Evolutionary conservation across 2,797 vertebrate species (phyloP).

Genomic region (Eidolon dupreanum): DNA sequence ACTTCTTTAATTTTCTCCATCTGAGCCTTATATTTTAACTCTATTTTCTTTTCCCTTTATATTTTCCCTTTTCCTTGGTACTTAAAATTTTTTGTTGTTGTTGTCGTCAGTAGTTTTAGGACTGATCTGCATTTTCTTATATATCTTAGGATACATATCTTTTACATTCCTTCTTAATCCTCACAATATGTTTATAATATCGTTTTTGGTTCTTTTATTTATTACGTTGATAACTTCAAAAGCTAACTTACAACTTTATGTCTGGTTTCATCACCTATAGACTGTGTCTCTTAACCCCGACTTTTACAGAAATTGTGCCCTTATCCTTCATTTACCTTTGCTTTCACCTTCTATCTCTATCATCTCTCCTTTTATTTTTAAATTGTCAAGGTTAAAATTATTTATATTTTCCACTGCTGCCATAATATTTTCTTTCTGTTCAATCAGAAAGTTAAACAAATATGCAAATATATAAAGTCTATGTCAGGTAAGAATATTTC

Average conservation of each 20-base stretch:
- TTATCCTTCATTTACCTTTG: not conserved
- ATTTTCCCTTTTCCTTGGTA: not conserved
- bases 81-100: not conserved
- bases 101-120: not conserved
- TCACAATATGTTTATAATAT: not conserved
- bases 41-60: not conserved
- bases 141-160: not conserved
- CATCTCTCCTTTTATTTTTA: not conserved
- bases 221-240: not conserved
- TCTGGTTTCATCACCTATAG: not conserved
- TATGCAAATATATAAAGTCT: not conserved
- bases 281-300: not conserved
- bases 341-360: not conserved
- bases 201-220: not conserved
- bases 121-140: not conserved
- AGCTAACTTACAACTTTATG: not conserved
- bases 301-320: not conserved
- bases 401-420: not conserved
- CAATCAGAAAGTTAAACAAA: constrained; percentile 2
- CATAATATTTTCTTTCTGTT: not conserved
- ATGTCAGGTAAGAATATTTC: not conserved
- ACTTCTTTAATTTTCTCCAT: not conserved
- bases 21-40: not conserved
- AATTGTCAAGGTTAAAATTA: not conserved
- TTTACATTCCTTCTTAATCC: not conserved